Evolutionary conservation across 2,113 vertebrate species (phyloP).

Genomic region (Rhynchopsitta pachyrhyncha): DNA sequence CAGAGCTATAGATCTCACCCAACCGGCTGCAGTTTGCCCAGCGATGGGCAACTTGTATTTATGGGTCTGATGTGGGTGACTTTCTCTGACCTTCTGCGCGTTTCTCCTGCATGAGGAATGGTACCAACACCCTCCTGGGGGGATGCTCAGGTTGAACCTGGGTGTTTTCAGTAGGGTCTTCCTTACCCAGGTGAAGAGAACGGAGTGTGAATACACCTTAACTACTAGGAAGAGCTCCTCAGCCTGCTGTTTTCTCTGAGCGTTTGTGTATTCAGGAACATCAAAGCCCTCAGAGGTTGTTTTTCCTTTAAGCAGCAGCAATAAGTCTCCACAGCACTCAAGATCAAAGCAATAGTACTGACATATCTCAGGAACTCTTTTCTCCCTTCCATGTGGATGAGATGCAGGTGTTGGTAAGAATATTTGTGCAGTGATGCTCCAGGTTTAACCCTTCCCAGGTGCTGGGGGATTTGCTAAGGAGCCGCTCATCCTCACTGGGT

Average conservation of each 20-base stretch:
- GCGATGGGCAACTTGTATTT: neutral
- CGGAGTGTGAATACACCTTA: rapidly evolving
- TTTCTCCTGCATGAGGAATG: neutral
- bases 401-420: slow-evolving; percentile 9
- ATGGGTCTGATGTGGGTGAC: neutral
- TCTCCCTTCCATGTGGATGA: neutral
- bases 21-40: neutral
- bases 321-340: neutral
- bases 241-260: neutral
- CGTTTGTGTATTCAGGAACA: neutral
- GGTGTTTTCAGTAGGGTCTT: neutral
- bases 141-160: neutral
- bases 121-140: neutral
- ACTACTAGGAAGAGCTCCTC: rapidly evolving
- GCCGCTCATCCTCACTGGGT: neutral
- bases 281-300: neutral
- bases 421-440: neutral
- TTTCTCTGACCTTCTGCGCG: neutral
- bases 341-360: slow-evolving; percentile 12
- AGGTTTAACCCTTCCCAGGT: neutral
- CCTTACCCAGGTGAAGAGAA: neutral
- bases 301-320: neutral
- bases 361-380: neutral
- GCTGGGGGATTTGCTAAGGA: neutral
- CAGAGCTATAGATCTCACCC: neutral